These are phyloP conservation scores for Clistopyga incitator DNA, from an alignment of 2,888 invertebrate species.

Conservation along the genomic window DNA sequence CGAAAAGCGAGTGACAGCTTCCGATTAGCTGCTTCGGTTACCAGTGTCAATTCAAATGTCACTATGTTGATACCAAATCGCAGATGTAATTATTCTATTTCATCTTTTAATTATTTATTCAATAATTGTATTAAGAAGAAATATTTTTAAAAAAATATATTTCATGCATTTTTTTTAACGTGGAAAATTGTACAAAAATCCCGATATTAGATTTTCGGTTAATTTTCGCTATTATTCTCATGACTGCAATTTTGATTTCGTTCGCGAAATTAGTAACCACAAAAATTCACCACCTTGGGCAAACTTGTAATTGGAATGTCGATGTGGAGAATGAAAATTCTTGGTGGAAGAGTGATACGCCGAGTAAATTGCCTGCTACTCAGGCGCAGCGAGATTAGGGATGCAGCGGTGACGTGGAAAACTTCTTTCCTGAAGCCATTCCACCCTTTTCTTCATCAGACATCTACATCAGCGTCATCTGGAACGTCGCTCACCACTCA, in stretches of 20 bases:
- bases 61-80: too few relatives aligned
- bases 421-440: not conserved
- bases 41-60: not conserved
- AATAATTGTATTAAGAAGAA: too few relatives aligned
- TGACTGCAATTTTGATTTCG: too few relatives aligned
- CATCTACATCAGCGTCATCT: slow-evolving; percentile 32
- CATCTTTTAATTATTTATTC: too few relatives aligned
- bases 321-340: slow-evolving; percentile 3
- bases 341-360: slow-evolving; percentile 14
- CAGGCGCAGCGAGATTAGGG: slow-evolving; percentile 8
- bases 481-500: not conserved
- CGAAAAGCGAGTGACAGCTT: not conserved
- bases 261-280: too few relatives aligned
- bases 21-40: not conserved
- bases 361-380: slow-evolving; percentile 29
- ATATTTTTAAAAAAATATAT: too few relatives aligned
- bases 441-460: slow-evolving; percentile 10
- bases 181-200: too few relatives aligned
- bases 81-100: too few relatives aligned
- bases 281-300: not conserved
- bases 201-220: too few relatives aligned
- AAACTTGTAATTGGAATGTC: not conserved
- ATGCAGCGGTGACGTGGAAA: slow-evolving; percentile 18
- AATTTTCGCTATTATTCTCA: not conserved
- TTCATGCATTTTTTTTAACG: too few relatives aligned